Conservation (phyloP, 2,888 invertebrate species). For the Dasysyrphus albostriatus region DNA sequence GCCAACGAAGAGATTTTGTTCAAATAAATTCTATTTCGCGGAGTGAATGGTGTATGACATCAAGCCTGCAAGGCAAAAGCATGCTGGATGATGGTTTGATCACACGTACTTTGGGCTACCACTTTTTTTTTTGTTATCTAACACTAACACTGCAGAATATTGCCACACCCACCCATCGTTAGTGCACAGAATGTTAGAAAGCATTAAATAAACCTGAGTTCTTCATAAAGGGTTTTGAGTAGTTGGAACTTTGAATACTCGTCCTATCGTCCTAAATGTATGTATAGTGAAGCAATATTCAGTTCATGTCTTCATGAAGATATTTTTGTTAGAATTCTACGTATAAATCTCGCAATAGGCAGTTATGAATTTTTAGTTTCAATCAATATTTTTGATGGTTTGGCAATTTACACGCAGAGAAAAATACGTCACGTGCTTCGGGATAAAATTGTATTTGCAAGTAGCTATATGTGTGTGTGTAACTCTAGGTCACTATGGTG, state of each 20-base stretch:
- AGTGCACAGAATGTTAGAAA: not conserved
- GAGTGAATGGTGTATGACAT: conserved; percentile 50
- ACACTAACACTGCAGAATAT: not conserved
- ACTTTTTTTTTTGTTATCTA: conserved; percentile 3
- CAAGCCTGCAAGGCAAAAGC: conserved; percentile 48
- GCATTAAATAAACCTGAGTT: not conserved
- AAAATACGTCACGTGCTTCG: too few relatives aligned
- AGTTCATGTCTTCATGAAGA: not conserved
- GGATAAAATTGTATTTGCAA: too few relatives aligned
- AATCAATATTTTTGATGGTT: not conserved
- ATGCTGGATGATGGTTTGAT: conserved; percentile 41
- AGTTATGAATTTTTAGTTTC: conserved; percentile 1
- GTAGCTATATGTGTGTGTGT: too few relatives aligned
- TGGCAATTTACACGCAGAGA: too few relatives aligned
- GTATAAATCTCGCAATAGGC: not conserved
- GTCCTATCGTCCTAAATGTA: not conserved
- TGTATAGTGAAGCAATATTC: too few relatives aligned
- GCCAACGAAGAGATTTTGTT: conserved; percentile 61
- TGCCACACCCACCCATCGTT: conserved; percentile 14
- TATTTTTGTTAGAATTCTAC: not conserved
- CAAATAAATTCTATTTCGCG: conserved; percentile 59
- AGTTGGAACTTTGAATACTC: not conserved
- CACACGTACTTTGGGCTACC: conserved; percentile 41
- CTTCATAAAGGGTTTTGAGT: not conserved
- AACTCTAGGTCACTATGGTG: too few relatives aligned